Evolutionary conservation across 2,888 invertebrate species (phyloP), one percentile per base, ranked within the genome.

Genomic region (Ophion obscuratus): DNA sequence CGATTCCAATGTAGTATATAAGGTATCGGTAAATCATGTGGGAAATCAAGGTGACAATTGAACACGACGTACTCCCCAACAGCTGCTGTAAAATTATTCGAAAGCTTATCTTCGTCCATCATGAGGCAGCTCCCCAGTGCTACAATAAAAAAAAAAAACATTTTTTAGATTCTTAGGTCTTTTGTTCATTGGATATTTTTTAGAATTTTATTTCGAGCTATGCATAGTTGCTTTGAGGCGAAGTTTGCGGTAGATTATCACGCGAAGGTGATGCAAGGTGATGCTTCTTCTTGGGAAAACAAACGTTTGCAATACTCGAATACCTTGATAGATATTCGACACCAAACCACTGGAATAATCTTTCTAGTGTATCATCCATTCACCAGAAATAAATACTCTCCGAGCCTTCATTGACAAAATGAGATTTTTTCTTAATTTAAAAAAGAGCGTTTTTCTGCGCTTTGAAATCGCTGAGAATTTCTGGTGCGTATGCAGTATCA

Each of bases 1-100:
- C 98, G 98, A 92, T 97, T 97, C 98, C 98, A 99, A 93, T 97
- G 96, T 82, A 99, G 95, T 91, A 97, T 96, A 94, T 98, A 98
- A 10, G 98, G 97, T 90, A 98, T 97, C 91, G 97, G 96, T 92
- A 97, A 96, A 92, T 97, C 97, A 93, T 97, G 97, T 87, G 98
- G 97, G 94, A 98, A 98, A 94, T 98, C 97, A 90, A 98, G 96
- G 90, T 97, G 96, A 94, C 98, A 98, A 95, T 97, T 96, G 94
- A 98, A 96, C 89, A 97, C 96, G 80, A 96, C 97, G 92, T 96
- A 96, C 88, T 97, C 97, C 44, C 97, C 97, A 79, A 97, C 96
- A 88, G 96, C 96, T 88, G 97, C 96, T 86, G 96, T 96, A 90
- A 96, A 95, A 81, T 93, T 93, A 83, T 87, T 92, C 59, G 93